Conservation (phyloP, 1,140 invertebrate genomes). For the Varroa destructor region DNA sequence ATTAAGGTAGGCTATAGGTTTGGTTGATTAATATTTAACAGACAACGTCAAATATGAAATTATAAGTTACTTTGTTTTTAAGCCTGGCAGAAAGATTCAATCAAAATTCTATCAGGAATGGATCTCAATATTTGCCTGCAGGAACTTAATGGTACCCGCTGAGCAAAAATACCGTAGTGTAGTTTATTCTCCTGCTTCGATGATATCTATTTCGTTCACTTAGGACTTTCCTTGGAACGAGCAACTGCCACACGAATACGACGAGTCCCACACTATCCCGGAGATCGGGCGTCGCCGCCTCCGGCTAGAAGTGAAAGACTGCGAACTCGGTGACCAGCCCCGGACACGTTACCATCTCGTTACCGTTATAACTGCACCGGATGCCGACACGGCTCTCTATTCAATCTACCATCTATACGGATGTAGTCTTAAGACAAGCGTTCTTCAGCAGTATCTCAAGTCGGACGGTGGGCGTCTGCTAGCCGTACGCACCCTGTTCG, state of each 20-base stretch:
- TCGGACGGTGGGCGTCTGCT: background rate
- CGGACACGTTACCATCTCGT: conserved; percentile 16
- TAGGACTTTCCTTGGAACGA: conserved; percentile 24
- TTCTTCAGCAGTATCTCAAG: conserved; percentile 18
- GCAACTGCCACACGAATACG: background rate
- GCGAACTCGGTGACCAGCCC: conserved; percentile 15
- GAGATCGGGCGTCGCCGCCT: background rate
- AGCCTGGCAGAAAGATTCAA: too few relatives aligned
- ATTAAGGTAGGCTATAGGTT: background rate
- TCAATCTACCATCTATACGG: conserved; percentile 26
- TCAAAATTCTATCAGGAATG: too few relatives aligned
- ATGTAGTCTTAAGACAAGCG: conserved; percentile 17
- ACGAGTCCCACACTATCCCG: background rate
- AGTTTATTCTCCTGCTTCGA: too few relatives aligned
- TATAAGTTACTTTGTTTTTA: too few relatives aligned
- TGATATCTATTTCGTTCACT: background rate
- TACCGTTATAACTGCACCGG: conserved; percentile 3
- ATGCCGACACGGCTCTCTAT: conserved; percentile 4
- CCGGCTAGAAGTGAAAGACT: conserved; percentile 7
- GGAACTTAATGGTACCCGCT: too few relatives aligned
- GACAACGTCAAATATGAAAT: too few relatives aligned
- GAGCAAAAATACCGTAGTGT: too few relatives aligned
- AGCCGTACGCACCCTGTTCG: conserved; percentile 1
- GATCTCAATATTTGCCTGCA: too few relatives aligned
- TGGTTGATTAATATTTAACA: too few relatives aligned